Base-by-base conservation (phyloP, 2,888 invertebrate species). In the Lapara coniferarum region DNA sequence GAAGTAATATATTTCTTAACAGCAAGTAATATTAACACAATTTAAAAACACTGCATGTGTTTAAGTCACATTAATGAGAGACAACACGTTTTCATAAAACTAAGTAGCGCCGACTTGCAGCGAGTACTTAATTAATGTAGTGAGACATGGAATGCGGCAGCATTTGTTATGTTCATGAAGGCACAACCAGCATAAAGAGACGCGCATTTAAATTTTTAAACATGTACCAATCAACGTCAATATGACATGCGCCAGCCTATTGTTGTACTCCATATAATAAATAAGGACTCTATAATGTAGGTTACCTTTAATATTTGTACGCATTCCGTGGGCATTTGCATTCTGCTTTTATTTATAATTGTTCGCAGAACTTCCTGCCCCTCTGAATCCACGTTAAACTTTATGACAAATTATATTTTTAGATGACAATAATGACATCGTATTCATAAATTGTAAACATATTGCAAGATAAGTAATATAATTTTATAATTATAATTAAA, bases 141-240 rank as follows among this genome's bases (percentile, higher is more conserved):
- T 83, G 83, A 75, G 77, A 79, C 75, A 79, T 79, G 89, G 92
- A 92, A 93, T 92, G 92, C 92, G 92, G 91, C 81, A 91, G 89
- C 82, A 85, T 85, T 66, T 66, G 69, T 85, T 83, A 86, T 85
- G 86, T 85, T 81, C 78, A 84, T 81, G 78, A 81, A 83, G 81
- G 75, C 89, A 84, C 81, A 85, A 74, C 75, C 83, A 79, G 89
- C 87, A 92, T 90, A 89, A 85, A 85, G 82, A 82, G 82, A 82
- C 81, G 77, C 78, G 77, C 81, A 90, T 91, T 91, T 88, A 87
- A 90, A 91, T 91, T 86, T 86, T 86, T 82, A 89, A 86, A 82
- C 83, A 82, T 81, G 82, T 85, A 82, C 86, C 85, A 85, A 88
- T 89, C 86, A 85, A 81, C 78, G 81, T 84, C 80, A 80, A 84